Evolutionary conservation across 2,888 invertebrate species (phyloP).

Genomic region (Cheilosia grossa): DNA sequence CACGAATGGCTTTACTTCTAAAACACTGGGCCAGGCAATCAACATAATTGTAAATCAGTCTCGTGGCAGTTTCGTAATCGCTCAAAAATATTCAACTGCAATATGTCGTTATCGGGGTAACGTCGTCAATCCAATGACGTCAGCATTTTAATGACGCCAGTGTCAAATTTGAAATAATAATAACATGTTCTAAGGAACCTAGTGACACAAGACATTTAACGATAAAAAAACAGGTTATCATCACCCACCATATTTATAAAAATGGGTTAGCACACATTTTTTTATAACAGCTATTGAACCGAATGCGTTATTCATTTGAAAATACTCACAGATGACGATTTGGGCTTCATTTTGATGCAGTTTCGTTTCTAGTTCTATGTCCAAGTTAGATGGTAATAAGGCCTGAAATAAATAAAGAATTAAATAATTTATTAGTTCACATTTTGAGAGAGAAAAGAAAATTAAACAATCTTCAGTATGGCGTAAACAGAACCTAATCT

Average conservation of each 20-base stretch:
- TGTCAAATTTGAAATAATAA: not conserved
- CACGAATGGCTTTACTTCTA: conserved; percentile 6
- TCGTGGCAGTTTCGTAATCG: conserved; percentile 9
- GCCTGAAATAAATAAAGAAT: conserved; percentile 36
- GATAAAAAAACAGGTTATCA: conserved; percentile 22
- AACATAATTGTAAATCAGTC: conserved; percentile 26
- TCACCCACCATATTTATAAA: not conserved
- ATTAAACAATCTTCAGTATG: not conserved
- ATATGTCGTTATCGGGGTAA: conserved; percentile 2
- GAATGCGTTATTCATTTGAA: not conserved
- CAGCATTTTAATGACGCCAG: not conserved
- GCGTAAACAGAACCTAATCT: conserved; percentile 3
- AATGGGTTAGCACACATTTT: conserved; percentile 20
- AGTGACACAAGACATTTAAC: not conserved
- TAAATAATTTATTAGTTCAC: conserved; percentile 2
- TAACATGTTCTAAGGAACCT: not conserved
- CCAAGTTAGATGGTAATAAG: conserved; percentile 49
- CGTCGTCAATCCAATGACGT: conserved; percentile 33
- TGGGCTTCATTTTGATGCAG: conserved; percentile 72
- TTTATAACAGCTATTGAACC: conserved; percentile 18
- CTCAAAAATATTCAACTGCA: not conserved
- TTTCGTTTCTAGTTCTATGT: conserved; percentile 55
- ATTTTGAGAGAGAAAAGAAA: not conserved
- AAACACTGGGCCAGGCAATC: not conserved
- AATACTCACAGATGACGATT: conserved; percentile 67